These are phyloP conservation scores for Eubasilissa regina DNA, from an alignment of 1,140 invertebrate species.

Conservation along the genomic window DNA sequence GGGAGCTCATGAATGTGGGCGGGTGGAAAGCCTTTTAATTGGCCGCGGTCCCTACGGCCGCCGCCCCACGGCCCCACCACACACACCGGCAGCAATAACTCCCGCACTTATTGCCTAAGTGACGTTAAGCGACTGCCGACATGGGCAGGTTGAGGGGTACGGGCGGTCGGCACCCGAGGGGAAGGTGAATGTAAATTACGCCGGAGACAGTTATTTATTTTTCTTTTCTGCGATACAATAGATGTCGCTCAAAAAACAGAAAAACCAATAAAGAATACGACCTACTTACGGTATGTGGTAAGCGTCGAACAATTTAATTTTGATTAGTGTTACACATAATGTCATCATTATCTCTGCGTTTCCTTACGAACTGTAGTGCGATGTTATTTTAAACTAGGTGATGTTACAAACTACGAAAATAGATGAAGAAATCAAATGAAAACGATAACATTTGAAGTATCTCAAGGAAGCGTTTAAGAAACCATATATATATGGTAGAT, in stretches of 20 bases:
- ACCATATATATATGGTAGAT: no score
- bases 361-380: no score
- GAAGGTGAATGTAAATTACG: neutral
- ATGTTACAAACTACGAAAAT: no score
- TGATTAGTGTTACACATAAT: no score
- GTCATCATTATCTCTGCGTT: no score
- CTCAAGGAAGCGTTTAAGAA: no score
- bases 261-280: neutral
- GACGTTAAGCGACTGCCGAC: slow-evolving; percentile 13
- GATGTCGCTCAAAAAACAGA: neutral
- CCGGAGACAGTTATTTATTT: slow-evolving; percentile 8
- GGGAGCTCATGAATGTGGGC: neutral
- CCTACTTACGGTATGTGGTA: no score
- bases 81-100: slow-evolving; percentile 11
- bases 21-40: slow-evolving; percentile 32
- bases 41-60: neutral
- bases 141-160: neutral
- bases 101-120: slow-evolving; percentile 30
- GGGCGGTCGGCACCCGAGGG: neutral
- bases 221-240: neutral
- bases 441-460: no score
- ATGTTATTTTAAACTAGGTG: no score
- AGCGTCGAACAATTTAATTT: no score
- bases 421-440: no score
- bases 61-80: neutral